Evolutionary conservation across 2,113 vertebrate genomes (phyloP), one percentile per base, ranked within the genome.

Genomic region (Mesembrinibis cayennensis): DNA sequence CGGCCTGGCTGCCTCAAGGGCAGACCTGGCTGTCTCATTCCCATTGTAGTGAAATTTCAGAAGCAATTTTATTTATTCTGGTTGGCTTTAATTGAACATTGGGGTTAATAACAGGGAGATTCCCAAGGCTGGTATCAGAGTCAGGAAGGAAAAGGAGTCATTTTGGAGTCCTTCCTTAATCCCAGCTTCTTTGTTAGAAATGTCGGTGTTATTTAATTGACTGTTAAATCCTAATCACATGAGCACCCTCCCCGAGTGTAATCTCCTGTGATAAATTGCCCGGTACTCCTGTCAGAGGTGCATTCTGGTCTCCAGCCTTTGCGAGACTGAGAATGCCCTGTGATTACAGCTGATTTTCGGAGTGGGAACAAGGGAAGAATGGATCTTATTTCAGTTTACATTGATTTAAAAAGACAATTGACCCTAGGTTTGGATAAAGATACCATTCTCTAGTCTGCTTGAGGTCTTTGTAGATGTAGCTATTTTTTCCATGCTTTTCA

Each of bases 191-290:
- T 90, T 95, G 91, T 95, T 92, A 72, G 94, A 89, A 70, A 86
- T 47, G 87, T 90, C 10, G 14, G 72, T 89, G 84, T 93, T 82
- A 74, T 91, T 96, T 95, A 95, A 97, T 95, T 95, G 95, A 63
- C 93, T 95, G 87, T 91, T 93, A 96, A 97, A 97, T 95, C 93
- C 89, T 23, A 76, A 91, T 87, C 96, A 96, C 87, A 89, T 95
- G 97, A 94, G 78, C 87, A 89, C 93, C 74, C 76, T 94, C 82
- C 56, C 81, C 11, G 42, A n/a, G 74, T 89, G 71, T 85, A 96
- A 95, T 93, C 93, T 97, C 70, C 89, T 94, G 73, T 91, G 95
- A 95, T 94, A 86, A 95, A 97, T 95, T 70, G 66, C 84, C 87
- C 84, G 58, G 62, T 10, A 9, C 61, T 90, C 9, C 0, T 59